Evolutionary conservation across 2,113 vertebrate genomes (phyloP).

Genomic region (Atherinomorus stipes): DNA sequence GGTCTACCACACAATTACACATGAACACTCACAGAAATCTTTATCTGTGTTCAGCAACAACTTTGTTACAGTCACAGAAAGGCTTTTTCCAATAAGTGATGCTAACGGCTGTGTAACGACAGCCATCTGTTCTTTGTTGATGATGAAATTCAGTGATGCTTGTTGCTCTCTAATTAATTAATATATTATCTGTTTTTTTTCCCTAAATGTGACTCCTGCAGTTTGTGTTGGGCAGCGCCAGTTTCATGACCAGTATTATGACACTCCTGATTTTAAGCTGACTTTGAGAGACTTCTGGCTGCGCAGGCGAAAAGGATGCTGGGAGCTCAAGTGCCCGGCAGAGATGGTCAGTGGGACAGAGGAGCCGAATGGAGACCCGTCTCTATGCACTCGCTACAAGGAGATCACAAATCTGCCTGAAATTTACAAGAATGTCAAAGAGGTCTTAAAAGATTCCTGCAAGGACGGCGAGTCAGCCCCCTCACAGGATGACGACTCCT

Average conservation of each 20-base stretch:
- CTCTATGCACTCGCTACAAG: constrained; percentile 78
- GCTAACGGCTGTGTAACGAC: constrained; percentile 34
- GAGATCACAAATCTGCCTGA: constrained; percentile 79
- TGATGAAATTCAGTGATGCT: constrained; percentile 33
- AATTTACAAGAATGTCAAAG: constrained; percentile 74
- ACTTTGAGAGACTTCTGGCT: constrained; percentile 82
- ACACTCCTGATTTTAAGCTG: constrained; percentile 75
- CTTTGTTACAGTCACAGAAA: constrained; percentile 24
- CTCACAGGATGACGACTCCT: constrained; percentile 55
- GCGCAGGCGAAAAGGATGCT: constrained; percentile 79
- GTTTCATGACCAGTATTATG: constrained; percentile 83
- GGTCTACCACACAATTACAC: constrained; percentile 4
- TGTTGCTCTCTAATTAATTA: constrained; percentile 13
- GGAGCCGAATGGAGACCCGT: constrained; percentile 1
- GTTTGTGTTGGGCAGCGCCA: constrained; percentile 68
- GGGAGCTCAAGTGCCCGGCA: constrained; percentile 83
- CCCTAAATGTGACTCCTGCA: constrained; percentile 17
- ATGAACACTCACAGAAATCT: constrained; percentile 11
- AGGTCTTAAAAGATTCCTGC: constrained; percentile 52
- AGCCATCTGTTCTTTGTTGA: constrained; percentile 40
- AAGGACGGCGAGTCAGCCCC: constrained; percentile 20
- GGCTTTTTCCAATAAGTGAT: constrained; percentile 15
- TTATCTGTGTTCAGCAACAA: constrained; percentile 12
- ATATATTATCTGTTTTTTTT: background rate
- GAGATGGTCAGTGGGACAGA: background rate